A percentile compares a stretch with the other conserved stretches of the same genome.
Evolutionary conservation across 2,797 vertebrate species (phyloP).

Genomic region (Thunnus albacares): DNA sequence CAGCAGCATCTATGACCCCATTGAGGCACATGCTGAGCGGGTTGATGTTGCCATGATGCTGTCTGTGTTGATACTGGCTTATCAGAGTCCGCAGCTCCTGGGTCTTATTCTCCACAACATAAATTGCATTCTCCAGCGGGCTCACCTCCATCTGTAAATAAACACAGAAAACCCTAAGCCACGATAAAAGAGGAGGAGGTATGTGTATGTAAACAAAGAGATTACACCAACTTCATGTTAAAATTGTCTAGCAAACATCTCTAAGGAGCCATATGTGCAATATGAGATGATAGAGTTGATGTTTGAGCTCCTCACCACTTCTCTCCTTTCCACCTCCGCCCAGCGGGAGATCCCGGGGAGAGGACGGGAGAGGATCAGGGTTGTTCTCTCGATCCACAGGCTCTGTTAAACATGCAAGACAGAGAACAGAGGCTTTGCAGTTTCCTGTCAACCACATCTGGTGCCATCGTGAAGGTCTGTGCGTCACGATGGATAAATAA

Average conservation of each 20-base stretch:
- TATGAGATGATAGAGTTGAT: not conserved
- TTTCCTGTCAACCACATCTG: conserved; percentile 3
- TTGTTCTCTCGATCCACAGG: conserved; percentile 98
- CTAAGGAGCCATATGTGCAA: not conserved
- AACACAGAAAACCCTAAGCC: conserved; percentile 13
- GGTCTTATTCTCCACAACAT: conserved; percentile 99
- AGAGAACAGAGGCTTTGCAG: conserved; percentile 31
- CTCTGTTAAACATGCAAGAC: conserved; percentile 70
- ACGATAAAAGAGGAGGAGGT: not conserved
- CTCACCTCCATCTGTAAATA: conserved; percentile 94
- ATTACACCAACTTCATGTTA: not conserved
- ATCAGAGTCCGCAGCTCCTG: conserved; percentile 97
- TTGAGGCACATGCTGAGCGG: conserved; percentile 99
- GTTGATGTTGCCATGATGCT: conserved; percentile 97
- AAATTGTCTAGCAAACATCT: conserved; percentile 8
- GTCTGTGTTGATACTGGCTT: conserved; percentile 98
- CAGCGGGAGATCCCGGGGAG: conserved; percentile 98
- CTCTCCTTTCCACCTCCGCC: conserved; percentile 98
- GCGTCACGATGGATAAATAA: conserved; percentile 25
- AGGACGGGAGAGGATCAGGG: conserved; percentile 95
- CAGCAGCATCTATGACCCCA: conserved; percentile 97
- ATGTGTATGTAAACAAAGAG: not conserved
- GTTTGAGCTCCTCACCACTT: conserved; percentile 90
- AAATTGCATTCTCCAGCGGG: conserved; percentile 98
- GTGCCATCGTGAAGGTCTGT: not conserved